Base-by-base conservation (phyloP, 2,888 invertebrate species). In the Griposia aprilina region DNA sequence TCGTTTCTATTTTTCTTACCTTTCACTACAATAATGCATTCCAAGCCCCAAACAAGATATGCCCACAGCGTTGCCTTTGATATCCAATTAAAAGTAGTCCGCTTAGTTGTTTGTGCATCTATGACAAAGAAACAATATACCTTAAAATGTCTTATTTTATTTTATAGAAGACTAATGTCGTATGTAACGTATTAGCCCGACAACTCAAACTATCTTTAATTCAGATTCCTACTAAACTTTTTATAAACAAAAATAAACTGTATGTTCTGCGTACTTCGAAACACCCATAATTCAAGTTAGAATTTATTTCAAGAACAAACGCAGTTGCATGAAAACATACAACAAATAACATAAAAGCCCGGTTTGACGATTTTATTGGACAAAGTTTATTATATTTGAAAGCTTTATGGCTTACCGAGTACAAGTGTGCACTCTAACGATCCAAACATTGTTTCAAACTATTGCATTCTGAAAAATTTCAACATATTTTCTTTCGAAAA, bases 41-140 rank as follows among this genome's bases (percentile, higher is more conserved):
- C 98, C 41, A 97, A 91, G 36, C 95, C 89, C 95, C 97, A 98
- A 7, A 98, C 96, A 60, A 97, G 94, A 75, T 98, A 97, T 0
- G 98, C 98, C 97, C 98, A 98, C 69, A 97, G 92, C 17, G 98
- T 97, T 10, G 97, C 97, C 84, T 97, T 97, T 0, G 98, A 98
- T 81, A 97, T 97, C 98, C 98, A 98, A 72, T 97, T 97, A 89
- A 93, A 97, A 23, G 97, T 97, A 0, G 97, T 97, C 0, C 97
- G 93, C 88, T 85, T 95, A 81, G 92, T 96, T 74, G 93, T 96
- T 93, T 90, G 94, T 78, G 91, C 94, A 81, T 92, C 97, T 97
- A 88, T 52, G 1, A 45, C n/a, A 70, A 45, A 6, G 8, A 74
- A 57, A 48, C 3, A 30, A 13, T 55, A 5, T n/a, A 65, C n/a